These are phyloP conservation scores for Chrysolina oricalcia DNA, from an alignment of 2,888 invertebrate genomes.

Conservation along the genomic window DNA sequence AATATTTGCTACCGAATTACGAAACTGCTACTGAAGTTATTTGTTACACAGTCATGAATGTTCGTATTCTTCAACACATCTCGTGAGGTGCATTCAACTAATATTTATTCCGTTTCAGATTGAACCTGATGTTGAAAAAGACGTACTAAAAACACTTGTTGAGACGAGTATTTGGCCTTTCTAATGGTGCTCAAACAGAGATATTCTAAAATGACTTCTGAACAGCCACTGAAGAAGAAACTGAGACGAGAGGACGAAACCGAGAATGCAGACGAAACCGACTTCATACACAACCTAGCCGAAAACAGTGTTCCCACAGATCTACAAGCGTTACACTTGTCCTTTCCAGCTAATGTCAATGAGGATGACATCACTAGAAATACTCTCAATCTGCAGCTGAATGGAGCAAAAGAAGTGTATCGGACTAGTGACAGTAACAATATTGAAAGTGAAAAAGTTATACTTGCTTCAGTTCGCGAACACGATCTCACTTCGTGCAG, in stretches of 20 bases:
- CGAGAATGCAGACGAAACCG: constrained; percentile 75
- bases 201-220: constrained; percentile 79
- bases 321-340: constrained; percentile 66
- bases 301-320: constrained; percentile 69
- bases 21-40: constrained; percentile 59
- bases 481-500: constrained; percentile 44
- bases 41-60: constrained; percentile 61
- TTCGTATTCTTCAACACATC: constrained; percentile 42
- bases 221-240: constrained; percentile 90
- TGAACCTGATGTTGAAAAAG: constrained; percentile 6
- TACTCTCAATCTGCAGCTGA: constrained; percentile 61
- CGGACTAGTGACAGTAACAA: constrained; percentile 58
- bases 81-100: background rate
- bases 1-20: constrained; percentile 15
- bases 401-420: constrained; percentile 58
- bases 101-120: constrained; percentile 5
- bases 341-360: constrained; percentile 64
- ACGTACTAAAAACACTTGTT: constrained; percentile 28
- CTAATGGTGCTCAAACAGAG: constrained; percentile 81
- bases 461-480: constrained; percentile 40
- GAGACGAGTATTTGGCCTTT: constrained; percentile 48
- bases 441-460: constrained; percentile 53
- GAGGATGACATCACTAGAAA: constrained; percentile 66
- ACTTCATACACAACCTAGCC: constrained; percentile 73
- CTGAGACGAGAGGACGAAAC: constrained; percentile 79